These are phyloP conservation scores for Brachionus sp. DNA, from an alignment of 1,140 invertebrate genomes.

Conservation along the genomic window DNA sequence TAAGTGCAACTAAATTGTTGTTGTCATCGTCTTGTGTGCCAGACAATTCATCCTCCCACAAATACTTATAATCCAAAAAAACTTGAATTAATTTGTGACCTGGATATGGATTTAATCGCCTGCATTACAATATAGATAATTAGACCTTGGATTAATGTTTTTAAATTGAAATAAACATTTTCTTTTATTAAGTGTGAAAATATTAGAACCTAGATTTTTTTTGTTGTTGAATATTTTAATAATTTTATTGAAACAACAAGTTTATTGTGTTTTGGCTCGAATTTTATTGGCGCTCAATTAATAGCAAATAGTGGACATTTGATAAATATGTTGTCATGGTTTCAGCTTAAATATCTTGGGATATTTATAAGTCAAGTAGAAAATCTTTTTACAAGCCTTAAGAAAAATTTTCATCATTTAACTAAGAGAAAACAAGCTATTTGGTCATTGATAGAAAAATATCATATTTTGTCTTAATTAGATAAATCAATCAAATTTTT, in stretches of 20 bases:
- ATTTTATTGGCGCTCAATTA: neutral
- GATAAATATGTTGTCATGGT: neutral
- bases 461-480: too few relatives aligned
- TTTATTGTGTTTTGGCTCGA: neutral
- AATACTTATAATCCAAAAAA: neutral
- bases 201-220: neutral
- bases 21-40: neutral
- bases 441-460: too few relatives aligned
- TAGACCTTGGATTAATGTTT: neutral
- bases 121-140: neutral
- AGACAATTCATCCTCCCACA: neutral
- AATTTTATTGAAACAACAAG: neutral
- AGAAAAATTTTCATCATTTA: too few relatives aligned
- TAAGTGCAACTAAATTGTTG: neutral
- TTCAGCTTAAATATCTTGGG: neutral
- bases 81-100: neutral
- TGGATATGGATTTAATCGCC: neutral
- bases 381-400: too few relatives aligned
- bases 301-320: neutral
- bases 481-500: too few relatives aligned
- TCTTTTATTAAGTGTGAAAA: neutral
- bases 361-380: too few relatives aligned
- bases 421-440: too few relatives aligned
- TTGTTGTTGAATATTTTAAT: neutral
- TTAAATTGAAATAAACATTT: conserved; percentile 1